Evolutionary conservation across 2,888 invertebrate genomes (phyloP).

Genomic region (Scaptomyza reducta): DNA sequence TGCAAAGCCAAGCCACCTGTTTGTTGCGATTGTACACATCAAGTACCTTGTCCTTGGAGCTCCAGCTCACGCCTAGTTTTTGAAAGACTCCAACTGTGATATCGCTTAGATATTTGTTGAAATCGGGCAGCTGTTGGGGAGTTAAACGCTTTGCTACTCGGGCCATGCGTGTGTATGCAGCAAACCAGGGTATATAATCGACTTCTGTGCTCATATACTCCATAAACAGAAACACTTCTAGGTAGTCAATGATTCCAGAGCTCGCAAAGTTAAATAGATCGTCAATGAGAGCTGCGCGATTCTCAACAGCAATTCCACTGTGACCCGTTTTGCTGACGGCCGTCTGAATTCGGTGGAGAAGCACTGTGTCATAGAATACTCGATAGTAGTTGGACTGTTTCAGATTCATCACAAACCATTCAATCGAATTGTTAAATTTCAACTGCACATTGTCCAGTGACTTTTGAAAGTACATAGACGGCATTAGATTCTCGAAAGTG

Average conservation of each 20-base stretch:
- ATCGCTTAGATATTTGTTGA: slow-evolving; percentile 83
- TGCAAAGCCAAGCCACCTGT: slow-evolving; percentile 87
- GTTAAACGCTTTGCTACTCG: slow-evolving; percentile 52
- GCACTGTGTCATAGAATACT: slow-evolving; percentile 88
- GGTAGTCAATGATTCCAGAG: slow-evolving; percentile 81
- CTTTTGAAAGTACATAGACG: slow-evolving; percentile 62
- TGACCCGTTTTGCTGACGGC: slow-evolving; percentile 56
- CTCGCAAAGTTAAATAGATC: slow-evolving; percentile 89
- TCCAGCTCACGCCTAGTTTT: slow-evolving; percentile 84
- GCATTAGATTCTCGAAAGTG: slow-evolving; percentile 68
- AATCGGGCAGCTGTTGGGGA: slow-evolving; percentile 46
- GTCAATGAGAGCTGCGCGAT: slow-evolving; percentile 90
- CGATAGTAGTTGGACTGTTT: slow-evolving; percentile 85
- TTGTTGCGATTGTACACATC: slow-evolving; percentile 86
- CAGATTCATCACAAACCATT: slow-evolving; percentile 81
- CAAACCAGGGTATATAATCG: slow-evolving; percentile 91
- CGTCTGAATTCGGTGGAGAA: slow-evolving; percentile 84
- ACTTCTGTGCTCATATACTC: slow-evolving; percentile 88
- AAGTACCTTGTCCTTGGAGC: slow-evolving; percentile 85
- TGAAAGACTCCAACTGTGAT: slow-evolving; percentile 84
- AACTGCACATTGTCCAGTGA: slow-evolving; percentile 12
- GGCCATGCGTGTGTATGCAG: slow-evolving; percentile 84
- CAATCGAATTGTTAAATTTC: slow-evolving; percentile 35
- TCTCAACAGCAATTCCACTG: slow-evolving; percentile 83
- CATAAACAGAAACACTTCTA: slow-evolving; percentile 86